Base-by-base conservation (phyloP, 1,140 invertebrate genomes). In the Odontomachus brunneus region DNA sequence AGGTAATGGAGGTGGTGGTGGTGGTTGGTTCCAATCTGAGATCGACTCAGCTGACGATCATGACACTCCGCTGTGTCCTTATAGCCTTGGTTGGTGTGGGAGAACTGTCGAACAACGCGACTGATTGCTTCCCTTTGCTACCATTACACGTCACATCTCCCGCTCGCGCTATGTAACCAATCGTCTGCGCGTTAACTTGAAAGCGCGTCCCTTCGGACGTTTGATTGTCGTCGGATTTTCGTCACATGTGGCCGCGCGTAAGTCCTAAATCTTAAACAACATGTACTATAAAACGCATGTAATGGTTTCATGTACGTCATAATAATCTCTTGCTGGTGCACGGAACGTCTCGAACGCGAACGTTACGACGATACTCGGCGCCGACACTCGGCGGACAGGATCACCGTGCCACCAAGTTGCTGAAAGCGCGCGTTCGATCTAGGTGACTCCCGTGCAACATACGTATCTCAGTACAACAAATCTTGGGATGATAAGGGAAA, bases 1-100 rank as follows among this genome's bases (percentile, higher is more conserved):
- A 63, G 26, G 29, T 82, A 80, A 80, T 26, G 17, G 75, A 71
- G 51, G 15, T 57, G n/a, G 33, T 69, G 33, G 29, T 19, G 33
- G 29, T 19, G 33, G 15, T 57, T 14, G 22, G 51, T 26, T 80
- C 59, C 49, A 69, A 78, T 69, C 69, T 69, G 19, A 57, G 69
- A 57, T 80, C 22, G 17, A 24, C 7, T 22, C n/a, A n/a, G n/a
- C n/a, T n/a, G 29, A 33, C 29, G 29, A 65, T 76, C 62, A 33
- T 14, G 44, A 75, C 49, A 63, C 59, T 75, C n/a, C 19, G 29
- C 19, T 62, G 44, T 74, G 38, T 44, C 9, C 9, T 11, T 1
- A 44, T 44, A n/a, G n/a, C n/a, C 38, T 7, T 44, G 9, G 38
- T 1, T 7, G 38, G 38, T 44, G 38, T 44, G 38, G 38, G 38